A percentile compares a stretch with the other conserved stretches of the same genome.
phyloP scores from a whole-genome alignment of 2,888 invertebrate species.

The Diadromus collaris region DNA sequence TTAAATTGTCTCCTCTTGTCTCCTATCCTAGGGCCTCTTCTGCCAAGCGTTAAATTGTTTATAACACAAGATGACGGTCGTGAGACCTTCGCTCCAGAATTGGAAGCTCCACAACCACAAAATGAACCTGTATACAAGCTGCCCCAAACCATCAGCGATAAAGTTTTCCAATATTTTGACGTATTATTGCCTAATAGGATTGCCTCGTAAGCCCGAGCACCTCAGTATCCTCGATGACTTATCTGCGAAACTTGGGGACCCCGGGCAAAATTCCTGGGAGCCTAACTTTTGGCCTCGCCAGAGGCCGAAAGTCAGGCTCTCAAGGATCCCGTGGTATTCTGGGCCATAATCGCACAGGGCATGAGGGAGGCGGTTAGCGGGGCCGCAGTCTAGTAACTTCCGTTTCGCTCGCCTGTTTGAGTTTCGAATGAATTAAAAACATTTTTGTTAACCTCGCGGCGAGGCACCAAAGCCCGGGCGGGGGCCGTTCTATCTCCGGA shows the following conservation, averaged over 20 bases:
- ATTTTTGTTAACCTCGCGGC: slow-evolving; percentile 26
- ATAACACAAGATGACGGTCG: background rate
- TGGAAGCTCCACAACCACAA: background rate
- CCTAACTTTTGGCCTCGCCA: slow-evolving; percentile 34
- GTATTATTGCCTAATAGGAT: background rate
- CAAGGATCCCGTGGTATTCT: no score
- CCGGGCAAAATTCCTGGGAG: slow-evolving; percentile 19
- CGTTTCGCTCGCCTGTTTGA: slow-evolving; percentile 14
- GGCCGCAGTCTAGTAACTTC: background rate
- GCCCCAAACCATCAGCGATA: slow-evolving; percentile 1
- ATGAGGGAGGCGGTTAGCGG: background rate
- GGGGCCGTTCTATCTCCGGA: background rate
- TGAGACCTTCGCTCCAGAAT: background rate
- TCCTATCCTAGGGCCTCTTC: background rate
- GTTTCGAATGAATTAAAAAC: slow-evolving; percentile 50
- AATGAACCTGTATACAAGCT: background rate
- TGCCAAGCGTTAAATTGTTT: background rate
- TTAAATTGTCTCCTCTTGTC: background rate
- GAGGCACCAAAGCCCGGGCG: no score
- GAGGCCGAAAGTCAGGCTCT: no score
- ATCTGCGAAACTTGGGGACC: slow-evolving; percentile 11
- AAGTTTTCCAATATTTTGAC: slow-evolving; percentile 37
- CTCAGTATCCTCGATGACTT: background rate
- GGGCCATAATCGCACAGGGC: background rate
- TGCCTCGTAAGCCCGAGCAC: slow-evolving; percentile 22